Percentiles rank a stretch among this genome's conserved stretches.
Conservation (phyloP, 2,797 vertebrate species). For the Ambastaia sidthimunki region DNA sequence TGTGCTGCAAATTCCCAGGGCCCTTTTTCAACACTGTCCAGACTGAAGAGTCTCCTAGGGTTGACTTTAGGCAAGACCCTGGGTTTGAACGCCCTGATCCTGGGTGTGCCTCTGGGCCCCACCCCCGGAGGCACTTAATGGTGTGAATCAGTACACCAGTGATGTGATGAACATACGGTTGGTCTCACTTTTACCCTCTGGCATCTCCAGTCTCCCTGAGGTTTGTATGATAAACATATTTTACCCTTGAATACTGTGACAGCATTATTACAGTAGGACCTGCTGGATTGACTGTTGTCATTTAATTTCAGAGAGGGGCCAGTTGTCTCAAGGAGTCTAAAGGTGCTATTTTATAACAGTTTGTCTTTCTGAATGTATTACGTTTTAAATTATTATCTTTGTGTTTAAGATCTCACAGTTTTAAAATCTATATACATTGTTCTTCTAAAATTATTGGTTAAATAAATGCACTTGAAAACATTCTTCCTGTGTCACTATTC, state of each 20-base stretch:
- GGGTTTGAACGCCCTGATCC: slow-evolving; percentile 15
- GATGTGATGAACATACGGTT: slow-evolving; percentile 40
- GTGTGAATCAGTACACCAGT: slow-evolving; percentile 35
- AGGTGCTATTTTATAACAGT: not conserved
- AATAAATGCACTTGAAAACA: too few species aligned
- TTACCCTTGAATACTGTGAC: slow-evolving; percentile 28
- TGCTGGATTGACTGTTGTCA: slow-evolving; percentile 10
- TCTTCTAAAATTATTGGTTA: too few species aligned
- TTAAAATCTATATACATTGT: not conserved
- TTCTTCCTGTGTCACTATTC: too few species aligned
- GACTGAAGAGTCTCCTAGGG: slow-evolving; percentile 6
- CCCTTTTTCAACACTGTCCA: slow-evolving; percentile 10
- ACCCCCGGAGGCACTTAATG: slow-evolving; percentile 30
- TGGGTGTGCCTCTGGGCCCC: slow-evolving; percentile 12
- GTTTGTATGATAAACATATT: slow-evolving; percentile 42
- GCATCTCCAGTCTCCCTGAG: slow-evolving; percentile 14
- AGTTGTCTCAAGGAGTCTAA: not conserved
- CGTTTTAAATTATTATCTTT: not conserved
- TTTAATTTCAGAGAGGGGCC: slow-evolving; percentile 10
- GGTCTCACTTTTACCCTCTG: slow-evolving; percentile 38
- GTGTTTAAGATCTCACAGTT: too few species aligned
- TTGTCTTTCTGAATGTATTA: not conserved
- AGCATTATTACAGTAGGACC: slow-evolving; percentile 24
- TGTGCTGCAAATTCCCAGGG: slow-evolving; percentile 2
- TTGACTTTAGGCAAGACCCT: slow-evolving; percentile 23